Evolutionary conservation across 2,888 invertebrate genomes (phyloP), one percentile per base, ranked within the genome.

Genomic region (Stenchaetothrips biformis): DNA sequence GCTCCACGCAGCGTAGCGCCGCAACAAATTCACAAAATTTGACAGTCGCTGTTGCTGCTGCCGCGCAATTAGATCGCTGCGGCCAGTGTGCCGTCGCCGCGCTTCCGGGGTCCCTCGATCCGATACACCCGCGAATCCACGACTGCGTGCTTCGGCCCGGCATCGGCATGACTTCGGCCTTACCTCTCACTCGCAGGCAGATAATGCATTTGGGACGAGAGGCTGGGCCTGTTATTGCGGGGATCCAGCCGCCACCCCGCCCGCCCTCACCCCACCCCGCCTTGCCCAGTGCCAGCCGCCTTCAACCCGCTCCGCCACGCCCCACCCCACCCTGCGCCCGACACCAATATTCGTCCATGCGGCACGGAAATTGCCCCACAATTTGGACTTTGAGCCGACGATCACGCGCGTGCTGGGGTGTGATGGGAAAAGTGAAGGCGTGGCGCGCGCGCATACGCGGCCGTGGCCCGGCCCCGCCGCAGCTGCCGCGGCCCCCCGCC

Each of bases 291-390:
- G n/a, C n/a, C n/a, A n/a, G n/a, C n/a, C 37, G 37, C 37, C 37
- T 37, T 37, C 37, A 4, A 1, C 37, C 37, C 37, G 37, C 37
- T 37, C 4, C 37, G 37, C 37, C 11, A 9, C 11, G 13, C 53
- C 11, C 53, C 53, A 7, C 53, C 53, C 53, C 67, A 53, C 49
- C n/a, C n/a, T n/a, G n/a, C n/a, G n/a, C n/a, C n/a, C 49, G 9
- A 67, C 67, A 6, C 59, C 67, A 21, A 74, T 74, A 74, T 74
- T 74, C 67, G 67, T 74, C 25, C 67, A 74, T 74, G 67, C 25
- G 67, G 67, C 9, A 74, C 67, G 67, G 25, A 74, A 74, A 74
- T 74, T 74, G 67, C 67, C 67, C 67, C 67, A 74, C 67, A 74
- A 74, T 74, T 74, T 74, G 67, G 67, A 74, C 67, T 74, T 74